phyloP scores from a whole-genome alignment of 1,140 invertebrate species.

The Drosophila insularis region DNA sequence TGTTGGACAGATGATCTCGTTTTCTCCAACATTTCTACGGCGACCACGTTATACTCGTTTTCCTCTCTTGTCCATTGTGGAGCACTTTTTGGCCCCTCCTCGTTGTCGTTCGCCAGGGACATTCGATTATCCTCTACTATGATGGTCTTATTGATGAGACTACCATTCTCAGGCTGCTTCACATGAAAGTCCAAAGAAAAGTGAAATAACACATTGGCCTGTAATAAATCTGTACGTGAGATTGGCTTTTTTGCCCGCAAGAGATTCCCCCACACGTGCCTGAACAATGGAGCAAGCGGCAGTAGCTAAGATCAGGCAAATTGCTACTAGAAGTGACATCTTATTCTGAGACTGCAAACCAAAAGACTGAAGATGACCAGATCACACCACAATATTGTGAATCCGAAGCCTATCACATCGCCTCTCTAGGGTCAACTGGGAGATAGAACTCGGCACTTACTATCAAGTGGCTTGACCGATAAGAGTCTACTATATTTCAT shows the following conservation, averaged over 20 bases:
- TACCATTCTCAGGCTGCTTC: constrained; percentile 42
- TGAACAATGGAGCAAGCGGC: constrained; percentile 11
- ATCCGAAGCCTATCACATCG: constrained; percentile 12
- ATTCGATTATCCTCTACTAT: constrained; percentile 48
- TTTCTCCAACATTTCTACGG: constrained; percentile 33
- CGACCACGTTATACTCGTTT: constrained; percentile 21
- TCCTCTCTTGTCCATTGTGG: constrained; percentile 31
- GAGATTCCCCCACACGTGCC: constrained; percentile 23
- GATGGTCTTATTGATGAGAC: constrained; percentile 50
- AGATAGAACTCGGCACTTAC: constrained; percentile 23
- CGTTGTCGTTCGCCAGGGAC: constrained; percentile 34
- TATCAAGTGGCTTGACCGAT: constrained; percentile 32
- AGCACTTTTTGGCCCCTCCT: constrained; percentile 5
- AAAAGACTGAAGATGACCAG: constrained; percentile 44
- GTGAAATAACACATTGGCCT: constrained; percentile 55
- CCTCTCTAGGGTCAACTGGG: constrained; percentile 11
- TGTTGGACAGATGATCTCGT: constrained; percentile 40
- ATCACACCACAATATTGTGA: constrained; percentile 57
- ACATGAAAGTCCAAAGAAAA: constrained; percentile 60
- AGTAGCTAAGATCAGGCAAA: constrained; percentile 32
- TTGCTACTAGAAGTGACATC: constrained; percentile 37
- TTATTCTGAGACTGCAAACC: constrained; percentile 35
- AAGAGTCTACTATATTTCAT: constrained; percentile 34
- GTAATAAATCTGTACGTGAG: constrained; percentile 6
- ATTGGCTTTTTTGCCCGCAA: not conserved